Conservation (phyloP, 2,888 invertebrate genomes). For the Campoletis raptor region DNA sequence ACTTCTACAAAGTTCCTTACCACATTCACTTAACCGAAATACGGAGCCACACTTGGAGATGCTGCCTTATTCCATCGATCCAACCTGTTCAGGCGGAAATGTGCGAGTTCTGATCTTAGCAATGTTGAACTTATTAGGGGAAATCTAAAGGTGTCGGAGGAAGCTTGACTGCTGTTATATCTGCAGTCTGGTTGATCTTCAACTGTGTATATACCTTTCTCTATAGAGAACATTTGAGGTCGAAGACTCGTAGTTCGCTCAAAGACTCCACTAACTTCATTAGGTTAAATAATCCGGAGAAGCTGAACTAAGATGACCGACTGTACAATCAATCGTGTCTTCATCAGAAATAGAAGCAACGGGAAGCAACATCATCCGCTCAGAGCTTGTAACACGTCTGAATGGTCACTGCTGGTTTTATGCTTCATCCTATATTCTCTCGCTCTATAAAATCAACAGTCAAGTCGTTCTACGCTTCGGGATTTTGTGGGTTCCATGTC, state of each 20-base stretch:
- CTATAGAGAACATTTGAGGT: background rate
- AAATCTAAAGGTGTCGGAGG: constrained; percentile 10
- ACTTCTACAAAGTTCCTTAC: background rate
- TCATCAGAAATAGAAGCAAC: constrained; percentile 13
- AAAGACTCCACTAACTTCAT: constrained; percentile 1
- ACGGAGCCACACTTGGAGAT: background rate
- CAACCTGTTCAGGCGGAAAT: background rate
- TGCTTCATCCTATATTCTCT: background rate
- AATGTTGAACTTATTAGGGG: constrained; percentile 25
- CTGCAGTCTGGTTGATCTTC: constrained; percentile 24
- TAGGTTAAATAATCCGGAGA: background rate
- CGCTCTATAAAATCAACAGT: background rate
- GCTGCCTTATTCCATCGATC: background rate
- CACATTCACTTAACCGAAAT: background rate
- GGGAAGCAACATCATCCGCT: background rate
- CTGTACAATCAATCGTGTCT: constrained; percentile 25
- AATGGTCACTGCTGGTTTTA: background rate
- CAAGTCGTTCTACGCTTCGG: background rate
- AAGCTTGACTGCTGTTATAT: constrained; percentile 9
- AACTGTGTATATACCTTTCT: background rate
- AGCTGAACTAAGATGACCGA: background rate
- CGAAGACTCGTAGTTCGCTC: background rate
- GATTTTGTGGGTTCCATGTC: background rate
- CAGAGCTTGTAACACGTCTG: background rate
- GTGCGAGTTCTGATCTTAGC: constrained; percentile 4